Conservation (phyloP, 2,113 vertebrate genomes). For the Poicephalus gulielmi region DNA sequence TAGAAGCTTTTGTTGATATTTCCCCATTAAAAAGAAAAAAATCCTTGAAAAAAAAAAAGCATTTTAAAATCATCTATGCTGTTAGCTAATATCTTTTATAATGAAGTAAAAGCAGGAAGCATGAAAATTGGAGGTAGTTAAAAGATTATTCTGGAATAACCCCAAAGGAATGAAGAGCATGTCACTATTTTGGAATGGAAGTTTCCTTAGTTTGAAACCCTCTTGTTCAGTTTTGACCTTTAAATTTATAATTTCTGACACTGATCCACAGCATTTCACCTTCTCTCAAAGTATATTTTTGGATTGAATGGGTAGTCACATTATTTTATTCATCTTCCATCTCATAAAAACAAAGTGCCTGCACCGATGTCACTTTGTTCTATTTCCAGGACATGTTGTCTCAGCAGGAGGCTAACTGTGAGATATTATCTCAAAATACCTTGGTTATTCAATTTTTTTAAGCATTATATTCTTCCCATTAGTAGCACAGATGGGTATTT, state of each 20-base stretch:
- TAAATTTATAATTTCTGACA: not conserved
- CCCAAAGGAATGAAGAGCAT: not conserved
- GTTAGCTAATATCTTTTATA: not conserved
- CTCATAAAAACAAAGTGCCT: not conserved
- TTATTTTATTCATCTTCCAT: not conserved
- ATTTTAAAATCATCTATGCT: not conserved
- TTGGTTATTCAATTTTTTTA: not conserved
- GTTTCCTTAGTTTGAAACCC: not conserved
- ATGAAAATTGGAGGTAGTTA: not conserved
- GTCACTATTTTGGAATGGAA: not conserved
- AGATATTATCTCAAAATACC: not conserved
- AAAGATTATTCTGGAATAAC: not conserved
- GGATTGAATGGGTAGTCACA: not conserved
- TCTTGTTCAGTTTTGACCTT: not conserved
- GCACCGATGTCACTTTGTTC: not conserved
- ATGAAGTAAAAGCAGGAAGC: not conserved
- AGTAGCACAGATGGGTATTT: not conserved
- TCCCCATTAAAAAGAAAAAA: not conserved
- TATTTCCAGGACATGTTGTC: not conserved
- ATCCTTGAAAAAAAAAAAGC: fast-evolving
- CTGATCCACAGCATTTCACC: not conserved
- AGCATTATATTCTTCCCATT: not conserved
- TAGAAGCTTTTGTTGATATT: not conserved
- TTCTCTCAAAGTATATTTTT: conserved; percentile 5
- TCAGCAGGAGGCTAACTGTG: not conserved